Evolutionary conservation across 1,140 invertebrate genomes (phyloP).

Genomic region (Vanessa atalanta): DNA sequence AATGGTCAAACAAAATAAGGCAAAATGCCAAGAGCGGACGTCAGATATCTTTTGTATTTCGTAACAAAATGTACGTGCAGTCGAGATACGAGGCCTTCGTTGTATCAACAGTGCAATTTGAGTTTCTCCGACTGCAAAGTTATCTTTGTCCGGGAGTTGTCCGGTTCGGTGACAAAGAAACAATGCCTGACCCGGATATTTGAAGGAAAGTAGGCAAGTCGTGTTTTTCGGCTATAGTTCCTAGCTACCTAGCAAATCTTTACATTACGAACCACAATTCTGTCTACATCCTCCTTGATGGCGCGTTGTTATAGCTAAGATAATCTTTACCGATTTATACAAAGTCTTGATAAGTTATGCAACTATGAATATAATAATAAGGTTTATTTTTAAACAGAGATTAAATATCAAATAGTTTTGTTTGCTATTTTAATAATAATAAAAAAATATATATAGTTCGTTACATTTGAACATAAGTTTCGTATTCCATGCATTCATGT

Average conservation of each 20-base stretch:
- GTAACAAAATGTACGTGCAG: slow-evolving; percentile 45
- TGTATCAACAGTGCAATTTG: slow-evolving; percentile 37
- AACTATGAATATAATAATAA: too few relatives aligned
- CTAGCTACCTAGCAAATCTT: slow-evolving; percentile 11
- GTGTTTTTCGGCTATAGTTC: slow-evolving; percentile 24
- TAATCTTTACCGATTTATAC: too few relatives aligned
- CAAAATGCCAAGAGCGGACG: slow-evolving; percentile 48
- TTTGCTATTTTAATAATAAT: too few relatives aligned
- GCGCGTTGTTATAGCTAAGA: too few relatives aligned
- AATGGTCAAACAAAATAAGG: slow-evolving; percentile 56
- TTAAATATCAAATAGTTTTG: too few relatives aligned
- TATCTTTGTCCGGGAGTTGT: slow-evolving; percentile 57
- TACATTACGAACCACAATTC: background rate
- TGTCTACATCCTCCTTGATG: background rate
- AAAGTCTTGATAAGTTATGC: too few relatives aligned
- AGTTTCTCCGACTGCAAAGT: slow-evolving; percentile 43
- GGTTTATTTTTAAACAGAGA: too few relatives aligned
- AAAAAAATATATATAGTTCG: too few relatives aligned
- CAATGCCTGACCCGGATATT: slow-evolving; percentile 67
- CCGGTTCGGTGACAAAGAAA: slow-evolving; percentile 66
- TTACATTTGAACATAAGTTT: too few relatives aligned
- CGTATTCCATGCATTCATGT: too few relatives aligned
- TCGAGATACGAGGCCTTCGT: slow-evolving; percentile 28
- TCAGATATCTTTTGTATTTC: slow-evolving; percentile 61
- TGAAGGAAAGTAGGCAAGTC: slow-evolving; percentile 36